Conservation (phyloP, 1,140 invertebrate species). For the Lanistes nyassanus region DNA sequence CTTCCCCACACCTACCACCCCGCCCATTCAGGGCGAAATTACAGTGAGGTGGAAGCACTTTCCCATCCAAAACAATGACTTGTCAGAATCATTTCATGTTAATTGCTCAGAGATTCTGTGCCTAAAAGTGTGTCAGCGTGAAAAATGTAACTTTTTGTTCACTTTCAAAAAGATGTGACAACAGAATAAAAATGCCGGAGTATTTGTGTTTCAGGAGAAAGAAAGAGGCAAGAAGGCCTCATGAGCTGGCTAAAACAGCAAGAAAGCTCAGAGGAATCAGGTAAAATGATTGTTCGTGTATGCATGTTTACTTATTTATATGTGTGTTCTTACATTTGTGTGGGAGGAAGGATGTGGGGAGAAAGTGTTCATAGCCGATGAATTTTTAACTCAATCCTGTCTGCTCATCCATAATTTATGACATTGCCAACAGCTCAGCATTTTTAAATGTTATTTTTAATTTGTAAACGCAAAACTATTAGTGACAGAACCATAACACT, state of each 20-base stretch:
- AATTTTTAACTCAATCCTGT: no score
- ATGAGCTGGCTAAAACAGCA: constrained; percentile 89
- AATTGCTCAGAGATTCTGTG: not conserved
- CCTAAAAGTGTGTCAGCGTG: not conserved
- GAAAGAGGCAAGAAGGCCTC: constrained; percentile 90
- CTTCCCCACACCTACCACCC: no score
- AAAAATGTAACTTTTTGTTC: not conserved
- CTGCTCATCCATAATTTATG: no score
- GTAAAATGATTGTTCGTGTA: constrained; percentile 41
- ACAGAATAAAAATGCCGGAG: not conserved
- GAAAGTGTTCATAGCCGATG: no score
- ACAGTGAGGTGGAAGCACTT: no score
- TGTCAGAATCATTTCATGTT: not conserved
- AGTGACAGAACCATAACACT: no score
- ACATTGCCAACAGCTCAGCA: no score
- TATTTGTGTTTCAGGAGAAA: constrained; percentile 77
- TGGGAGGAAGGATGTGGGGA: no score
- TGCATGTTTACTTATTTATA: not conserved
- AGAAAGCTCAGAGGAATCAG: constrained; percentile 93
- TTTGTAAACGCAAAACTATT: no score
- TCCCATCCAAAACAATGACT: not conserved
- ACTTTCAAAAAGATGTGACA: not conserved
- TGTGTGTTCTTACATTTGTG: not conserved
- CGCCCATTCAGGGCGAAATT: not conserved
- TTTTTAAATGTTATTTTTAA: no score